These are phyloP conservation scores for Lymantria monacha DNA, from an alignment of 2,888 invertebrate genomes.

Conservation along the genomic window DNA sequence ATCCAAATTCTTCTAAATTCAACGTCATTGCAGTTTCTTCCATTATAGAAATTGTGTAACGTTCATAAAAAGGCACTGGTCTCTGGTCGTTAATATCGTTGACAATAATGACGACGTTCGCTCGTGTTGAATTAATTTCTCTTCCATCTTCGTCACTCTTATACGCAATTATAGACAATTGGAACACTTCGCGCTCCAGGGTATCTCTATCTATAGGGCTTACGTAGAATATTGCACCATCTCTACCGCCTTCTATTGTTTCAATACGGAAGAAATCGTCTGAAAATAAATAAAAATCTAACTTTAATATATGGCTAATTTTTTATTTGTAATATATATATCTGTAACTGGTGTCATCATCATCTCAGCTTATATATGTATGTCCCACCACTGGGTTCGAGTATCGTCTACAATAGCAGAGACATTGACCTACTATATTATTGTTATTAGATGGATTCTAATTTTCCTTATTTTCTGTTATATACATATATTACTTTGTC, in stretches of 20 bases:
- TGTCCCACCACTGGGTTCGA: no score
- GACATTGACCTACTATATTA: no score
- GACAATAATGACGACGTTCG: constrained; percentile 69
- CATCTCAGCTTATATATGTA: no score
- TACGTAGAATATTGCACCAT: constrained; percentile 59
- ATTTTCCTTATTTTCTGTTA: no score
- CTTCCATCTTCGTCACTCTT: constrained; percentile 56
- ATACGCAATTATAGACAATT: constrained; percentile 70
- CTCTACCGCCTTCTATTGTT: constrained; percentile 48
- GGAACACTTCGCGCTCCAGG: constrained; percentile 69
- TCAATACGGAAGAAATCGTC: constrained; percentile 64
- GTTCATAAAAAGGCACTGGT: constrained; percentile 72
- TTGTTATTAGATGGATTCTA: no score
- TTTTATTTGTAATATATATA: no score
- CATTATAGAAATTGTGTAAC: constrained; percentile 59
- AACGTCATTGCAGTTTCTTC: constrained; percentile 80
- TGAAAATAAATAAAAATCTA: constrained; percentile 28
- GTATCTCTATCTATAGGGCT: constrained; percentile 70
- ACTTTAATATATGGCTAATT: no score
- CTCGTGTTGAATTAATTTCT: constrained; percentile 44
- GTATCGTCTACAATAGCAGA: no score
- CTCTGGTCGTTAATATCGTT: constrained; percentile 85
- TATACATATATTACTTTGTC: no score
- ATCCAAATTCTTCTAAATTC: constrained; percentile 73
- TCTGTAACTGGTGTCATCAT: no score